Base-by-base conservation (phyloP, 1,140 invertebrate species). In the Sycophila sp. region DNA sequence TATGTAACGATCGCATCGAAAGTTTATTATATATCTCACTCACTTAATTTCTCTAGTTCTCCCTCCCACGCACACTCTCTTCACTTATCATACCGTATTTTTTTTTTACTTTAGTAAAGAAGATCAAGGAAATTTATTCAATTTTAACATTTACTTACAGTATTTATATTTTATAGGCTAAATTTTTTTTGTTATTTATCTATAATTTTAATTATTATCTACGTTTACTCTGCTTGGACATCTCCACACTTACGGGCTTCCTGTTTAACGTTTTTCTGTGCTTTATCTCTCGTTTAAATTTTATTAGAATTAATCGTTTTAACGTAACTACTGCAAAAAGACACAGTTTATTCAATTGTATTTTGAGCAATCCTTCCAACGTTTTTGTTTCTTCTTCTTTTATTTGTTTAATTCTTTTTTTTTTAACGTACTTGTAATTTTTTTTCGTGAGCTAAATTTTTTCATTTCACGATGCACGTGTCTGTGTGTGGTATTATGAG, bases 81-180 rank as follows among this genome's bases (percentile, higher is more conserved):
- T 2, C 11, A 17, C 32, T 34, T 34, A 32, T 55, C n/a, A 30
- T 32, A 13, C 32, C n/a, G 19, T 42, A 42, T 5, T 56, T 36
- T 36, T 15, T 17, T 11, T 56, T 36, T 56, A 15, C 36, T 36
- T 56, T 32, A 22, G 19, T 24, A 36, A 19, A 56, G 38, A 13
- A 59, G 36, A 68, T 17, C 36, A 17, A 68, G 55, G 49, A 59
- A 68, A 22, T 68, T 68, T 13, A 22, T 60, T 19, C 59, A 58
- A 68, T 22, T 68, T 59, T 22, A 59, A 68, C 53, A 53, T 53
- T 58, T 71, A 71, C 51, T 65, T 71, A 65, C 53, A 71, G 59
- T 59, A 65, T 66, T 36, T 71, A 49, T 71, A 66, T 58, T 66
- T 36, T 71, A 49, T 71, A 66, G 4, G 11, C 8, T 56, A 64